phyloP scores from a whole-genome alignment of 2,888 invertebrate genomes.

The Melanchra persicariae region DNA sequence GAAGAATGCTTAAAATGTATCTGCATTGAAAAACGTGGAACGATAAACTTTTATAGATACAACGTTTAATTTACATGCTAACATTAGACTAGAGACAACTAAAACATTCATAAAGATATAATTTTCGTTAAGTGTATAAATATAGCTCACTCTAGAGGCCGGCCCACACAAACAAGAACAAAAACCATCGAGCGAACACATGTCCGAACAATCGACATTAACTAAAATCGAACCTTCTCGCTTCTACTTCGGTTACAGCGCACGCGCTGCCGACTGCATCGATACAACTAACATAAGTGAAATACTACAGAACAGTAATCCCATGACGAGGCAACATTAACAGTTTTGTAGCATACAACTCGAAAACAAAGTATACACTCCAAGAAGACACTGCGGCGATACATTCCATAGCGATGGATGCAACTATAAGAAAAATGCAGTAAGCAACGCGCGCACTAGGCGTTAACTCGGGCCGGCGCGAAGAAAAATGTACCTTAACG shows the following conservation, averaged over 20 bases:
- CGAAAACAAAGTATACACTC: constrained; percentile 53
- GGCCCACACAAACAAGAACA: constrained; percentile 77
- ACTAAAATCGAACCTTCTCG: constrained; percentile 81
- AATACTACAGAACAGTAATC: constrained; percentile 25
- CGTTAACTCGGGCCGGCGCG: constrained; percentile 76
- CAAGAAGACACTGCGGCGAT: constrained; percentile 59
- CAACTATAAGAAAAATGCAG: constrained; percentile 47
- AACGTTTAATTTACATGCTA: constrained; percentile 77
- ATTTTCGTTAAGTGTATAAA: constrained; percentile 77
- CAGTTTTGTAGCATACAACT: constrained; percentile 40
- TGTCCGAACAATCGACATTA: constrained; percentile 72
- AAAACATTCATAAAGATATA: constrained; percentile 83
- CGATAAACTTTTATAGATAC: constrained; percentile 69
- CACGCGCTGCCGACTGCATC: constrained; percentile 51
- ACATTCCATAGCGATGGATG: constrained; percentile 58
- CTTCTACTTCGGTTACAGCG: constrained; percentile 72
- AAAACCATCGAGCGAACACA: constrained; percentile 77
- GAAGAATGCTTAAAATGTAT: constrained; percentile 84
- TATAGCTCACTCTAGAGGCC: constrained; percentile 81
- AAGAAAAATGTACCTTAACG: constrained; percentile 85
- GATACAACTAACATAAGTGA: constrained; percentile 18
- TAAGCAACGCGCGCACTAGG: constrained; percentile 58
- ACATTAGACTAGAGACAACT: constrained; percentile 89
- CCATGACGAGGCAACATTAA: constrained; percentile 29
- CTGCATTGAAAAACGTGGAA: constrained; percentile 76